Conservation (phyloP, 2,888 invertebrate genomes). For the Chloroclystis v-ata region DNA sequence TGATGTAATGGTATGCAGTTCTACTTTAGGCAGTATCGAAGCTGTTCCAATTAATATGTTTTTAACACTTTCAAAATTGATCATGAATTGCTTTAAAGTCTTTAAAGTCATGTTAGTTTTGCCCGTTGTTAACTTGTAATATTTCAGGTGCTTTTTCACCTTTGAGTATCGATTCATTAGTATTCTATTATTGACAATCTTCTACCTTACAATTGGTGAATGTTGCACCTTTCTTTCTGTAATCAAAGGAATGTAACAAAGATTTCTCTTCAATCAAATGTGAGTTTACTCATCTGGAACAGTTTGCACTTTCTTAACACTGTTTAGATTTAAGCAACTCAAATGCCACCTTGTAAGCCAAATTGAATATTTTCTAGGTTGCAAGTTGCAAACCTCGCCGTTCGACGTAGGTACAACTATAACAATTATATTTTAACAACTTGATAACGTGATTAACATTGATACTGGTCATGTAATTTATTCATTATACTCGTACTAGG, state of each 20-base stretch:
- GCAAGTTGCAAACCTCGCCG: too few species aligned
- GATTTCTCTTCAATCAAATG: background rate
- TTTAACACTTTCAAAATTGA: too few species aligned
- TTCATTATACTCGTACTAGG: background rate
- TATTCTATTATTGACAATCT: too few species aligned
- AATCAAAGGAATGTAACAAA: background rate
- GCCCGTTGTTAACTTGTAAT: too few species aligned
- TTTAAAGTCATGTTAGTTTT: too few species aligned
- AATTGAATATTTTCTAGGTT: background rate
- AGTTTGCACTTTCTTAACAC: slow-evolving; percentile 14
- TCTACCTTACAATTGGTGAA: background rate
- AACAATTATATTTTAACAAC: too few species aligned
- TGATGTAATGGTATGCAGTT: background rate
- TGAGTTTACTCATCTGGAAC: slow-evolving; percentile 6
- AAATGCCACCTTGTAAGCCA: slow-evolving; percentile 30
- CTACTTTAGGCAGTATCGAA: too few species aligned
- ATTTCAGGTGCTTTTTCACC: too few species aligned
- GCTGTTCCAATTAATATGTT: too few species aligned
- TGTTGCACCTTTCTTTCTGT: background rate
- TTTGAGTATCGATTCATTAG: too few species aligned
- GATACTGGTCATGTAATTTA: background rate
- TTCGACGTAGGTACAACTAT: too few species aligned
- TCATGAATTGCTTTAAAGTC: too few species aligned
- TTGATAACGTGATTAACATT: background rate
- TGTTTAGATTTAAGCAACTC: slow-evolving; percentile 9